Conservation (phyloP, 2,113 vertebrate species). For the Prionailurus viverrinus region DNA sequence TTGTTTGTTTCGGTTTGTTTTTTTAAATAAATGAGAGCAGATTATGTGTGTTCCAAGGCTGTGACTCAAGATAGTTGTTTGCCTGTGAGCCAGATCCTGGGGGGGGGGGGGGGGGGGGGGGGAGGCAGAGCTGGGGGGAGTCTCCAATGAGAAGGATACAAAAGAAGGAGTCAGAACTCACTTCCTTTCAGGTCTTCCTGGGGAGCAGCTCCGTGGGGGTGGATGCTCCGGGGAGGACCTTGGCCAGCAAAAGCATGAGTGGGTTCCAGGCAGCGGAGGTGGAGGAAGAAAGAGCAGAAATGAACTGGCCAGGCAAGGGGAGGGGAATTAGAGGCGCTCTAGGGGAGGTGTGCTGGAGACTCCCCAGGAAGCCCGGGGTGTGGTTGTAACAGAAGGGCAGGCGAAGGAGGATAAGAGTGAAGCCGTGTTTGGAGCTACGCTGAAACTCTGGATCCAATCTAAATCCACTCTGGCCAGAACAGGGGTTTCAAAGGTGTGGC, state of each 20-base stretch:
- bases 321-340: background rate
- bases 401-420: background rate
- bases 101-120: too few relatives aligned
- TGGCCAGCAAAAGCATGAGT: background rate
- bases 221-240: background rate
- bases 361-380: background rate
- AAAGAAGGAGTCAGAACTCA: background rate
- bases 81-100: background rate
- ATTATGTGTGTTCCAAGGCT: constrained; percentile 56
- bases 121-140: background rate
- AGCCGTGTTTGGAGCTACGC: background rate
- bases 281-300: background rate
- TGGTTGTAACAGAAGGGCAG: background rate
- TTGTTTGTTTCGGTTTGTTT: background rate
- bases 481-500: background rate
- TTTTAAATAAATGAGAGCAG: constrained; percentile 45
- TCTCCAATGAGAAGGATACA: background rate
- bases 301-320: background rate
- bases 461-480: background rate
- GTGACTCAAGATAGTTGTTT: constrained; percentile 8
- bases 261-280: background rate
- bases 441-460: background rate
- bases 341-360: background rate
- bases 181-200: background rate
- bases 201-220: background rate